Evolutionary conservation across 2,888 invertebrate genomes (phyloP), one percentile per base, ranked within the genome.

Genomic region (Smittia aterrima): DNA sequence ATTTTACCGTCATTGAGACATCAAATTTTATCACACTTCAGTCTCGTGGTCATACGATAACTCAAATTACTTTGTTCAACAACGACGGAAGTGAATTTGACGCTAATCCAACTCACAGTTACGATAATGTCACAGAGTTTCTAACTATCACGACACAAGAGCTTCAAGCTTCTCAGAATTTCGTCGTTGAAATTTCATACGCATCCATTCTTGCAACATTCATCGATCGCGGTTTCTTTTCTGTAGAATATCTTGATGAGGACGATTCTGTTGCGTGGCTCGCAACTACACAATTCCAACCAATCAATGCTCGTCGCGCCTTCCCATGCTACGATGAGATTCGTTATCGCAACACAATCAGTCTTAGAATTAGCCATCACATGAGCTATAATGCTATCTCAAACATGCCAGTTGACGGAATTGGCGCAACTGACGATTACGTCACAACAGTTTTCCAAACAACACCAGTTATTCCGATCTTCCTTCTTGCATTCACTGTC

Each of bases 291-390:
- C 90, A 91, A 76, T 87, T 91, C 73, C 88, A 91, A 79, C 86
- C 90, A 0, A 87, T 87, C 0, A 85, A 85, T 76, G 89, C 90
- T 0, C 86, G 91, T 0, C 83, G 85, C 13, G 90, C 89, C 0
- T 90, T 92, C 80, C 92, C 92, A 0, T 92, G 92, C 79, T 92
- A 89, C 79, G 75, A 75, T 32, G 74, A 74, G 62, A 13, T 16
- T n/a, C 1, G 24, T 20, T 25, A 24, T 53, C 85, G 85, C 77
- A 85, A 85, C 7, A 78, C 75, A 1, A 85, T 85, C 76, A 76
- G 78, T 11, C 78, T 85, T 38, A 78, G 77, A 13, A 79, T 85
- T 24, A 80, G 76, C 0, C 80, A 84, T 72, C 64, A 76, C 25
- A 16, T 76, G 0, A 68, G 71, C 0, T 78, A 78, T 16, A 54